These are phyloP conservation scores for Lanius ludovicianus DNA, from an alignment of 2,113 vertebrate species.

Conservation along the genomic window DNA sequence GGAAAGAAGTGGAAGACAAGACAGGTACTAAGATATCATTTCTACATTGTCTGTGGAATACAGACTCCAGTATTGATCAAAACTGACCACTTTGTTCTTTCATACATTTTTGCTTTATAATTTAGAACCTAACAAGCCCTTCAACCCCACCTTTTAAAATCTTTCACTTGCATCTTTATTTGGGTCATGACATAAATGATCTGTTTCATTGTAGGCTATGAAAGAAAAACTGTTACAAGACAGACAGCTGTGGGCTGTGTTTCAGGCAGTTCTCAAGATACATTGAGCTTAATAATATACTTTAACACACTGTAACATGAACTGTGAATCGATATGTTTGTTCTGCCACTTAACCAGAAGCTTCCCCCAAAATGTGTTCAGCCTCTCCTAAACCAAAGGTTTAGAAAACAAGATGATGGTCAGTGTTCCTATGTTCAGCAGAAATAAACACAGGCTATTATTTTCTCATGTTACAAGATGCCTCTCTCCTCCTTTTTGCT, in stretches of 20 bases:
- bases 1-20: not conserved
- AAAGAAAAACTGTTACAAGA: conserved; percentile 23
- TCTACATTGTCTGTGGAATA: not conserved
- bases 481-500: not conserved
- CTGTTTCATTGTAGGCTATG: not conserved
- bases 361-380: not conserved
- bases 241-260: not conserved
- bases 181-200: not conserved
- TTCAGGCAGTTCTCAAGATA: conserved; percentile 9
- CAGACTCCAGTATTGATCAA: not conserved
- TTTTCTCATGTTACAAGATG: not conserved
- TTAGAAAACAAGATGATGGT: not conserved
- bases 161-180: not conserved
- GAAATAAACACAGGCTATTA: not conserved
- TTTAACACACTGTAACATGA: conserved; percentile 6
- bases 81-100: not conserved
- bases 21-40: not conserved
- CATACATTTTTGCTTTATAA: not conserved
- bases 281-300: not conserved
- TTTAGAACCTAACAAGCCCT: not conserved
- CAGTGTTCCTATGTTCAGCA: not conserved
- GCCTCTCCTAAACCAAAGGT: not conserved
- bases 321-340: not conserved
- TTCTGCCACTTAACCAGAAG: conserved; percentile 1
- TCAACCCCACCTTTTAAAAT: not conserved